phyloP scores from a whole-genome alignment of 2,797 vertebrate genomes.

The Cetoscarus ocellatus region DNA sequence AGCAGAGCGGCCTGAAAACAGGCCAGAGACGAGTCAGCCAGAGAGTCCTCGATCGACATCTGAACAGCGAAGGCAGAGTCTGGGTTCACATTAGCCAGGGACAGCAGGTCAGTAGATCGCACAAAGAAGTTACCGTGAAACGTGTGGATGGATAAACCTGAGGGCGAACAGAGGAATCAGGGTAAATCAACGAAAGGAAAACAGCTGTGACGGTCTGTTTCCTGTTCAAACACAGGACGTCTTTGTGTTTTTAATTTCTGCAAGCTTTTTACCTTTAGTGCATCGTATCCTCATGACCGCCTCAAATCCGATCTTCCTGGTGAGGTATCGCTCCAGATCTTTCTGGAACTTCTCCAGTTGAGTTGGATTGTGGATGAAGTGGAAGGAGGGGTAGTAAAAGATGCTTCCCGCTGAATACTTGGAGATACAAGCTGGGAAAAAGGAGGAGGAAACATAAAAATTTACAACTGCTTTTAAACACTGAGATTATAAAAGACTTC shows the following conservation, averaged over 20 bases:
- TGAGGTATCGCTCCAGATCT: conserved; percentile 95
- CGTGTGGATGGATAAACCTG: conserved; percentile 98
- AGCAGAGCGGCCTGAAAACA: conserved; percentile 97
- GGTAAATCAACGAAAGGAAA: neutral
- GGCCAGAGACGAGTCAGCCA: conserved; percentile 93
- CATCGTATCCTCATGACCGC: conserved; percentile 99
- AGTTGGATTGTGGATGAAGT: conserved; percentile 89
- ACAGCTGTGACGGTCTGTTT: neutral
- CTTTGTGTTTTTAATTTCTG: neutral
- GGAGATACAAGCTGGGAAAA: conserved; percentile 90
- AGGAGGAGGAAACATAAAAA: neutral
- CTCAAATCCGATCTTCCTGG: conserved; percentile 97
- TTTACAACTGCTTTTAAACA: too few relatives aligned
- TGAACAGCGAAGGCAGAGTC: conserved; percentile 98
- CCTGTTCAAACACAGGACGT: neutral
- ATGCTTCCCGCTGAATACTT: conserved; percentile 96
- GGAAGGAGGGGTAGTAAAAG: conserved; percentile 97
- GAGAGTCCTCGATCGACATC: conserved; percentile 95
- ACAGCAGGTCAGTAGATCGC: conserved; percentile 96
- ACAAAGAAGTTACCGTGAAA: conserved; percentile 99
- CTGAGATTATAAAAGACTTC: too few relatives aligned
- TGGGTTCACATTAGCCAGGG: conserved; percentile 97
- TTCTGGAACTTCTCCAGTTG: conserved; percentile 92
- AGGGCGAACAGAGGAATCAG: neutral
- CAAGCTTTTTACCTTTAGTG: conserved; percentile 94